These are phyloP conservation scores for Diprion similis DNA, from an alignment of 1,140 invertebrate species.

Conservation along the genomic window DNA sequence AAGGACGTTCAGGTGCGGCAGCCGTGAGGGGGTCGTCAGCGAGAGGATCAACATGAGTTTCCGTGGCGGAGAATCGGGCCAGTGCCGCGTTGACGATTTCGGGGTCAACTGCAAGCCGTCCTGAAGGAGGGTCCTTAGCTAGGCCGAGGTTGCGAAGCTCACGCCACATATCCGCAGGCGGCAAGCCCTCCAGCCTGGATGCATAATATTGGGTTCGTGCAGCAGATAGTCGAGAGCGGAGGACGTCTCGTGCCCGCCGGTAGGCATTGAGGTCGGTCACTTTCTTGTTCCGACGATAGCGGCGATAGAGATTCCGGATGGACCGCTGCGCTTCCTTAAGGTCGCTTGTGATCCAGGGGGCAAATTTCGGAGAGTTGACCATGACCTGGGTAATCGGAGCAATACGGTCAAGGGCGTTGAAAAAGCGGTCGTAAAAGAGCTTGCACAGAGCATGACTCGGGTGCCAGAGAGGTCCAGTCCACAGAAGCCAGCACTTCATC, in stretches of 20 bases:
- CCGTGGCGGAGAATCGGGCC: background rate
- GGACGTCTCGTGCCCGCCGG: background rate
- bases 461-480: background rate
- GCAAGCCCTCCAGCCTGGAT: background rate
- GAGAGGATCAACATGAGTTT: background rate
- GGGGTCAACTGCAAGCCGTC: background rate
- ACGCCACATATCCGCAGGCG: background rate
- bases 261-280: background rate
- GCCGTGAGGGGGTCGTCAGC: background rate
- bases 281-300: background rate
- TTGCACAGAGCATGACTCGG: background rate
- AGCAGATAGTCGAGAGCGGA: background rate
- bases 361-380: background rate
- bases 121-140: background rate
- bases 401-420: background rate
- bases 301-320: background rate
- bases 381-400: background rate
- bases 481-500: background rate
- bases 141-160: background rate
- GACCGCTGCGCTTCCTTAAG: background rate
- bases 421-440: background rate
- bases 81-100: background rate
- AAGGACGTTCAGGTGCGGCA: background rate
- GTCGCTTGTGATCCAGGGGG: background rate
- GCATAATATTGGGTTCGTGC: background rate